Percentiles rank a stretch among this genome's conserved stretches.
These are phyloP conservation scores for Pseudocheirus occidentalis DNA, from an alignment of 2,797 vertebrate genomes.

Conservation along the genomic window DNA sequence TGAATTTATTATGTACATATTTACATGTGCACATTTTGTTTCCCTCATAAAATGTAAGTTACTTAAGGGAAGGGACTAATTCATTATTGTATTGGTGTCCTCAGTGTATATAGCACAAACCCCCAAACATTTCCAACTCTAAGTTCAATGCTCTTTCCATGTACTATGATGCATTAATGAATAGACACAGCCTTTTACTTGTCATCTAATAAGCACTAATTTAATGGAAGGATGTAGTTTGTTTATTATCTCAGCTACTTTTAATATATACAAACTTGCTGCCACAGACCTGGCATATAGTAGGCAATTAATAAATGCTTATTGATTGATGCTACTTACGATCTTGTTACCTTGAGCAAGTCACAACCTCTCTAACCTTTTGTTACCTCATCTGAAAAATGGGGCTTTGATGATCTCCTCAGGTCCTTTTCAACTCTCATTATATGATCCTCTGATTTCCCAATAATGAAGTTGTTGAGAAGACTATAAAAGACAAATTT, in stretches of 20 bases:
- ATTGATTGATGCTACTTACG: background rate
- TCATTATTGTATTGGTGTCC: background rate
- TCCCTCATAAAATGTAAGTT: background rate
- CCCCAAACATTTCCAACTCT: background rate
- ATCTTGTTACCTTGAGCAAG: background rate
- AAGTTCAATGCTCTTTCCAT: background rate
- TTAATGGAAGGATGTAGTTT: slow-evolving; percentile 69
- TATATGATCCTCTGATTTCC: background rate
- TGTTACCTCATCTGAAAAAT: background rate
- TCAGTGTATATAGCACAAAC: background rate
- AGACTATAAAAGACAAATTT: background rate
- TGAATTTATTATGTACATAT: background rate
- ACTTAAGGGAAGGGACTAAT: background rate
- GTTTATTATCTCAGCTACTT: slow-evolving; percentile 54
- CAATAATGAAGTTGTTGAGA: background rate
- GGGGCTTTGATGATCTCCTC: background rate
- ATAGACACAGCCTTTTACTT: background rate
- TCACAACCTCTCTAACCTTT: background rate
- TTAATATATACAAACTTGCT: slow-evolving; percentile 53
- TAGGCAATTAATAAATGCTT: background rate
- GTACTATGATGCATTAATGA: background rate
- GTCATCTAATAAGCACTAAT: slow-evolving; percentile 59
- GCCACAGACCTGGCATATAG: slow-evolving; percentile 13
- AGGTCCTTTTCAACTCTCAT: background rate
- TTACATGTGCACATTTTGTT: background rate